Evolutionary conservation across 2,113 vertebrate genomes (phyloP), one percentile per base, ranked within the genome.

Genomic region (Sisor rabdophorus): DNA sequence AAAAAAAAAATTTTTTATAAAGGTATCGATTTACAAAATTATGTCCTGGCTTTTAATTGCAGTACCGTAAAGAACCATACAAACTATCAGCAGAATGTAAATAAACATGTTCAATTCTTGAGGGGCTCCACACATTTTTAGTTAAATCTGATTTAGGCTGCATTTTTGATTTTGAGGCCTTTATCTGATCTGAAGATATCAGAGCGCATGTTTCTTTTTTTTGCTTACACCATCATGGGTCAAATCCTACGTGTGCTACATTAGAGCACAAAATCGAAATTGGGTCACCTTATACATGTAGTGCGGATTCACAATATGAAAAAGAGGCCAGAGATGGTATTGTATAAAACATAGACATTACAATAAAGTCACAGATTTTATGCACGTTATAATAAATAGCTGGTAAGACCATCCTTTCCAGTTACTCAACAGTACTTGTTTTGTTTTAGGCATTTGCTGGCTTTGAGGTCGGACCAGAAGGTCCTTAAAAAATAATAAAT

Each of bases 401-500:
- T 44, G 15, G 40, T 50, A 22, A 56, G 15, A 15, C 22, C 12
- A 5, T 53, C 17, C 40, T 56, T 13, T 28, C 71, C 32, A 30
- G 61, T 78, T 44, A 65, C 36, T 71, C 48, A 55, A 47, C 58
- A 75, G 67, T 54, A 48, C 52, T 53, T 22, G 67, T 36, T 63
- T 63, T 68, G 70, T 53, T 67, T 74, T 48, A 82, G 76, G 74
- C 75, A 72, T 81, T 73, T 65, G 65, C 58, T 75, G 80, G 73
- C 76, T 78, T 52, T 73, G 69, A 75, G 76, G 72, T 67, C 47
- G 9, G 50, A 64, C 71, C 71, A 73, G 44, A 54, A 17, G 65
- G 47, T 61, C 55, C 56, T 19, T 19, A 50, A 20, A n/a, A 20
- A 54, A 54, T 20, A 50, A 50, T 22, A 55, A n/a, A 58, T 26